phyloP scores from a whole-genome alignment of 2,888 invertebrate genomes.

The Lottia scabra region DNA sequence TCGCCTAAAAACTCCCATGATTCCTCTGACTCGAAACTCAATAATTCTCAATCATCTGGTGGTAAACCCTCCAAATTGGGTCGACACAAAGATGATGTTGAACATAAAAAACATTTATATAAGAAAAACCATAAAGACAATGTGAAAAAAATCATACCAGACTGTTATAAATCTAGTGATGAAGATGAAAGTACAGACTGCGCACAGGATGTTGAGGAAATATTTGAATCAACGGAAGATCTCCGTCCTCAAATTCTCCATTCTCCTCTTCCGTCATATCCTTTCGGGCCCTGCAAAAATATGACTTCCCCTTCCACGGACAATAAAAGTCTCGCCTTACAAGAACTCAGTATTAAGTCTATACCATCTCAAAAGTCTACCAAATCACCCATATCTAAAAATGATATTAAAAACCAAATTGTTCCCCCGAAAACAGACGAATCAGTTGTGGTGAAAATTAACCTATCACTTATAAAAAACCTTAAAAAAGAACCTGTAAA shows the following conservation, averaged over 20 bases:
- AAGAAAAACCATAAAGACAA: neutral
- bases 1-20: conserved; percentile 4
- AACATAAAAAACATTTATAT: neutral
- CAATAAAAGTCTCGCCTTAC: neutral
- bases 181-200: neutral
- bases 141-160: neutral
- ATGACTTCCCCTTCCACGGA: neutral
- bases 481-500: too few relatives aligned
- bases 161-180: neutral
- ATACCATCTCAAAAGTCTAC: neutral
- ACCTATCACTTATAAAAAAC: neutral
- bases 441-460: conserved; percentile 2
- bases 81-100: neutral
- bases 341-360: neutral
- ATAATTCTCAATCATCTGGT: conserved; percentile 8
- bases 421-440: neutral
- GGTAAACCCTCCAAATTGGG: conserved; percentile 18
- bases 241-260: neutral
- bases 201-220: neutral
- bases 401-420: neutral
- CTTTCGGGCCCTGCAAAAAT: neutral
- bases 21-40: conserved; percentile 8
- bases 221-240: neutral
- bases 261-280: neutral
- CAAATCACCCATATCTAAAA: neutral